Percentiles rank a stretch among this genome's conserved stretches.
phyloP scores from a whole-genome alignment of 2,888 invertebrate species.

The Scelioninae gen. 1 region DNA sequence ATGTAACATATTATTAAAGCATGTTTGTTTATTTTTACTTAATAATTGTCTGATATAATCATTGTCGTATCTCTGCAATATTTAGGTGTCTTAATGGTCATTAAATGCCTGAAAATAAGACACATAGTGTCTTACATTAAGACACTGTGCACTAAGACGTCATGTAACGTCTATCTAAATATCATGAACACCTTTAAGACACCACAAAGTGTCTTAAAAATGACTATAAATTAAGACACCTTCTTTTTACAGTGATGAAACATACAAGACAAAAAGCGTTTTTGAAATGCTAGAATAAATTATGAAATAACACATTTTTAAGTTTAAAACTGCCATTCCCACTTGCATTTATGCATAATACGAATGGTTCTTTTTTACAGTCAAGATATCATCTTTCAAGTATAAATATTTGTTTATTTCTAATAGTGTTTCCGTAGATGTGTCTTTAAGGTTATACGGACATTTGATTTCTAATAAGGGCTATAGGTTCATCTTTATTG shows the following conservation, averaged over 20 bases:
- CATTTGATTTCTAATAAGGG: conserved; percentile 19
- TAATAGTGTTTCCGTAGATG: conserved; percentile 3
- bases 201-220: too few species aligned
- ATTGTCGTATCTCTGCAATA: too few species aligned
- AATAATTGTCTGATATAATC: conserved; percentile 51
- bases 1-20: conserved; percentile 65
- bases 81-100: too few species aligned
- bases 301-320: conserved; percentile 18
- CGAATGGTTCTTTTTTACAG: conserved; percentile 40
- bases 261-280: conserved; percentile 30
- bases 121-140: too few species aligned
- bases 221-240: too few species aligned
- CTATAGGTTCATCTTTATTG: conserved; percentile 17
- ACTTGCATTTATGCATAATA: conserved; percentile 41
- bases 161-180: too few species aligned
- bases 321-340: conserved; percentile 39
- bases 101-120: too few species aligned
- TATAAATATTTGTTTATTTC: conserved; percentile 10
- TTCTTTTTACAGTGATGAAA: too few species aligned
- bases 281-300: conserved; percentile 44
- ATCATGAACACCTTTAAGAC: too few species aligned
- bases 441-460: neutral
- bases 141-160: too few species aligned
- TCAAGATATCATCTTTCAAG: neutral
- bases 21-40: conserved; percentile 54